Conservation (phyloP, 2,113 vertebrate species). For the Dinomys branickii region DNA sequence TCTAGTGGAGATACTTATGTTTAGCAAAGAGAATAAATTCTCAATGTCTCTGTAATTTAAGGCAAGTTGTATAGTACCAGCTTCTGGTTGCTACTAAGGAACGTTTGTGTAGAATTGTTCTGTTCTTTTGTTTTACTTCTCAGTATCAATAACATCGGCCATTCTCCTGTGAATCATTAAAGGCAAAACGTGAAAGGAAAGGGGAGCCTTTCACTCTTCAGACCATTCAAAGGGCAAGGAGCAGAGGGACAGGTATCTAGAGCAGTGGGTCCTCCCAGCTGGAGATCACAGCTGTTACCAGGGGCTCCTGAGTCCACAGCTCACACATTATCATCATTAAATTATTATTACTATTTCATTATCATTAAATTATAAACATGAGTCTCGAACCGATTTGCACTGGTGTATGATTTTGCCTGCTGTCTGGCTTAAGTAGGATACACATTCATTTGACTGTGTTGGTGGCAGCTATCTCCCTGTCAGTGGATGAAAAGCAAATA, state of each 20-base stretch:
- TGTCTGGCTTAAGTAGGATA: slow-evolving; percentile 2
- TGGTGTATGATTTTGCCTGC: not conserved
- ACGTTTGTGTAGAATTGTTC: not conserved
- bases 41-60: slow-evolving; percentile 16
- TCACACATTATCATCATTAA: not conserved
- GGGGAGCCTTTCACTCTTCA: not conserved
- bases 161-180: slow-evolving; percentile 59
- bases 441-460: not conserved
- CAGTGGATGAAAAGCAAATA: not conserved
- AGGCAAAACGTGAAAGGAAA: slow-evolving; percentile 46
- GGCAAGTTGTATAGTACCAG: not conserved
- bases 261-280: not conserved
- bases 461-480: not conserved
- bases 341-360: no score
- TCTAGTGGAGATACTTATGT: not conserved
- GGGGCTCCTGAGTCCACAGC: not conserved
- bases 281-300: not conserved
- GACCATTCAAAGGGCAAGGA: not conserved
- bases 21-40: not conserved
- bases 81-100: slow-evolving; percentile 26
- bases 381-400: not conserved
- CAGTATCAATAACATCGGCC: slow-evolving; percentile 34
- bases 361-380: not conserved
- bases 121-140: slow-evolving; percentile 47
- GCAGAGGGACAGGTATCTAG: not conserved